Evolutionary conservation across 2,797 vertebrate species (phyloP), one percentile per base, ranked within the genome.

Genomic region (Pteropus rufus): DNA sequence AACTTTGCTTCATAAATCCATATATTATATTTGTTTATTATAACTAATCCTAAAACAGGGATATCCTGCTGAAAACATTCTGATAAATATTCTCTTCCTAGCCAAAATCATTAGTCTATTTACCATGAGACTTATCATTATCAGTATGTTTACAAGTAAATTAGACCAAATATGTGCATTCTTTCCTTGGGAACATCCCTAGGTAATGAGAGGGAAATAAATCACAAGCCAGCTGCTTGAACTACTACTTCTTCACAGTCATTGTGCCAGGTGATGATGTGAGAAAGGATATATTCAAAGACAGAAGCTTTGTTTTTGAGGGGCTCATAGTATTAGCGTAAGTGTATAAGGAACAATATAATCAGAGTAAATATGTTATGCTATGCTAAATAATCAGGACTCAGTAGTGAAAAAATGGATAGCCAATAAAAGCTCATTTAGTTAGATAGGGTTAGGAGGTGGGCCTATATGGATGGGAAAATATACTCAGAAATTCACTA

Each of bases 1-100:
- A 96, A 89, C 5, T 8, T 15, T 93, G 31, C 69, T 96, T 94
- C 83, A 86, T 49, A 92, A 95, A 79, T 36, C 19, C 10, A 56
- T 46, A 64, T 26, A 65, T 94, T 76, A 39, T 58, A 65, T 76
- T 94, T 90, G 29, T 31, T 94, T 76, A 58, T 23, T 58, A 76
- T 72, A 93, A 87, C 24, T 70, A 87, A 75, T 62, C 36, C 52
- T 67, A 29, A 96, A 94, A 75, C 46, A 84, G 26, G 10, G 29
- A 31, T 73, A 77, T 10, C n/a, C 87, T 96, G 8, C 31, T 4
- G 31, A 95, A 46, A 62, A 67, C 23, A 29, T 70, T 60, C 46
- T 79, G 31, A 24, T 82, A 65, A 77, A 21, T 26, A 29, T 52
- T 64, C 2, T 85, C 39, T 91, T 85, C n/a, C 70, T 64, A 41